Percentiles rank a stretch among this genome's conserved stretches.
Conservation (phyloP, 2,888 invertebrate species). For the Cordilura impudica region DNA sequence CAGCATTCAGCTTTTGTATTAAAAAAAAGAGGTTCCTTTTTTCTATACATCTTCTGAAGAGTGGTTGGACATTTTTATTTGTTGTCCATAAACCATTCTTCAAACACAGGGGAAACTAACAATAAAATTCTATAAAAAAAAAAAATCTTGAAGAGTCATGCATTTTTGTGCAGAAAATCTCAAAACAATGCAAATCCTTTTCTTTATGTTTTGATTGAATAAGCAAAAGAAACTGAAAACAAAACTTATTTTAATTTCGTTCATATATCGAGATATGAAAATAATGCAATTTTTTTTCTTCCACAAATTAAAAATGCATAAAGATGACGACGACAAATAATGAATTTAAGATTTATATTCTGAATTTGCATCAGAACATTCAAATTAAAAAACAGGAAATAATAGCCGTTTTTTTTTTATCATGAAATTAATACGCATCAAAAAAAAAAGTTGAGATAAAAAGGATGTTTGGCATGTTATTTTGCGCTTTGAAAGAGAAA, state of each 20-base stretch:
- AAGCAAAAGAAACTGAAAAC: conserved; percentile 34
- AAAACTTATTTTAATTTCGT: conserved; percentile 33
- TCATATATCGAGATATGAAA: conserved; percentile 29
- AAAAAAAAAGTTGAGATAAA: conserved; percentile 40
- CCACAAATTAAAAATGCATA: conserved; percentile 56
- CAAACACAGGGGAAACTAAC: conserved; percentile 28
- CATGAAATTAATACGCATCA: conserved; percentile 60
- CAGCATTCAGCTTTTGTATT: conserved; percentile 6
- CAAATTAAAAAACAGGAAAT: conserved; percentile 53
- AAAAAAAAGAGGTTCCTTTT: conserved; percentile 7
- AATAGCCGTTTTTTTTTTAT: conserved; percentile 41
- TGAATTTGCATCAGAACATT: neutral
- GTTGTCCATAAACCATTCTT: conserved; percentile 26
- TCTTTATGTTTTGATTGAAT: conserved; percentile 52
- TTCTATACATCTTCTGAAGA: conserved; percentile 16
- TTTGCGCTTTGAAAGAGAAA: conserved; percentile 26
- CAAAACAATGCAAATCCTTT: conserved; percentile 63
- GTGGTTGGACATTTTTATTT: conserved; percentile 29
- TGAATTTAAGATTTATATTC: conserved; percentile 50
- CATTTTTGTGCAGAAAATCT: conserved; percentile 57
- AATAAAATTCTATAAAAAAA: conserved; percentile 36
- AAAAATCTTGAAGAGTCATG: conserved; percentile 40
- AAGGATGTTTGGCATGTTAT: conserved; percentile 48
- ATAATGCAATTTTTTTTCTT: conserved; percentile 49
- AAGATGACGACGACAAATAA: conserved; percentile 49